Percentiles rank a stretch among this genome's conserved stretches.
Evolutionary conservation across 2,113 vertebrate species (phyloP).

Genomic region (Nesoenas mayeri): DNA sequence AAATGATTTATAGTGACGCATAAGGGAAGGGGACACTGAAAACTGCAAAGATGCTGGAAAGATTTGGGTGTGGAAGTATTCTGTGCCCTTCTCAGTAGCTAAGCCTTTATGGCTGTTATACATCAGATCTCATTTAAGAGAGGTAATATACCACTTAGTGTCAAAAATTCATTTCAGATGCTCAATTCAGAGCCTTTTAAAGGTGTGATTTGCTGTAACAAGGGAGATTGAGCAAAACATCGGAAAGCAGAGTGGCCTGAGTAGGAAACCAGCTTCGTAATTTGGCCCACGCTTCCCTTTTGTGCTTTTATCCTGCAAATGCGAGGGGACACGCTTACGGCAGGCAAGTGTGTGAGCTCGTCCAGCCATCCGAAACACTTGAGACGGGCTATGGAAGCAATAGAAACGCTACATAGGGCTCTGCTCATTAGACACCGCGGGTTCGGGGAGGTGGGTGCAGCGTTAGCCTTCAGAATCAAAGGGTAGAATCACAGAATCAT

Average conservation of each 20-base stretch:
- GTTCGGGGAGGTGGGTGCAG: neutral
- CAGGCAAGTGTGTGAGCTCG: accelerated
- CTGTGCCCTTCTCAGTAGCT: neutral
- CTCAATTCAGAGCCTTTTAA: neutral
- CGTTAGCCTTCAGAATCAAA: neutral
- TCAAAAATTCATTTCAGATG: neutral
- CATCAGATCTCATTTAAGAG: neutral
- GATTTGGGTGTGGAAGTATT: neutral
- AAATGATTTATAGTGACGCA: neutral
- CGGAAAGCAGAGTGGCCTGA: accelerated
- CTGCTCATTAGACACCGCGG: neutral
- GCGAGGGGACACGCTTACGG: accelerated
- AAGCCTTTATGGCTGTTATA: neutral
- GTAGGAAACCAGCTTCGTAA: neutral
- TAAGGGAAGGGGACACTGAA: neutral
- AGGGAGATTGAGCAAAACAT: neutral
- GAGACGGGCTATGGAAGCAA: neutral
- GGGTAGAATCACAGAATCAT: no score
- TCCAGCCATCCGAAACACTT: accelerated
- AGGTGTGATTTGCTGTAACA: neutral
- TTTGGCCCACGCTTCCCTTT: neutral
- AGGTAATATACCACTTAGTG: neutral
- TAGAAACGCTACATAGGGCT: accelerated
- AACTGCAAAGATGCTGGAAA: neutral
- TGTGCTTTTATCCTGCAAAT: accelerated